Evolutionary conservation across 2,113 vertebrate genomes (phyloP).

Genomic region (Balaenoptera acutorostrata): DNA sequence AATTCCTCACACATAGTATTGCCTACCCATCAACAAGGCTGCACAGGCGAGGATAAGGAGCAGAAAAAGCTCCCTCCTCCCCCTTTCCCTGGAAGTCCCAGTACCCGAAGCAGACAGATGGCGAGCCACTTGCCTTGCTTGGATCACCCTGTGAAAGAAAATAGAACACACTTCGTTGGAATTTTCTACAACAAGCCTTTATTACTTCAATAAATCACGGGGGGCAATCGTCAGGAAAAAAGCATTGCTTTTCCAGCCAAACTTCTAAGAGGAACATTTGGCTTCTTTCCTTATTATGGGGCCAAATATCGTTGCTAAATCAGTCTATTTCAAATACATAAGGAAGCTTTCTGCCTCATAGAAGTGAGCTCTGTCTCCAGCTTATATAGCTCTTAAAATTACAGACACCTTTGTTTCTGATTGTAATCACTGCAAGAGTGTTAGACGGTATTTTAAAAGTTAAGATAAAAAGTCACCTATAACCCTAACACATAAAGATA

Average conservation of each 20-base stretch:
- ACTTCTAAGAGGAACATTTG: background rate
- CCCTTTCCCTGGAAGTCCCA: background rate
- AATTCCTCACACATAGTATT: conserved; percentile 2
- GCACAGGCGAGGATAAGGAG: background rate
- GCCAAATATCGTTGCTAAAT: background rate
- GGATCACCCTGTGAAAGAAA: background rate
- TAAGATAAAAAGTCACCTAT: background rate
- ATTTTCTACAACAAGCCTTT: conserved; percentile 27
- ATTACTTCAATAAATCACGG: conserved; percentile 2
- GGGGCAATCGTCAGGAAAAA: background rate
- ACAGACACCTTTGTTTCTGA: background rate
- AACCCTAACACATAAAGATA: accelerated
- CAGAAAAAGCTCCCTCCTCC: background rate
- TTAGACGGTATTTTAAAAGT: background rate
- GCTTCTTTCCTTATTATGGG: background rate
- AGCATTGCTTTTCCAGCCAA: background rate
- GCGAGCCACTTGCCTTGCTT: background rate
- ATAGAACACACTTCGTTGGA: conserved; percentile 27
- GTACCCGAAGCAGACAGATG: conserved; percentile 29
- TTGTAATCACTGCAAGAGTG: background rate
- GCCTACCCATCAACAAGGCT: background rate
- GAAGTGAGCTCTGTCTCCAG: background rate
- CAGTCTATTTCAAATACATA: background rate
- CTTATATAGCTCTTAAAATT: background rate
- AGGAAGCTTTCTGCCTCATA: background rate